phyloP scores from a whole-genome alignment of 2,797 vertebrate genomes.

The Gobionotothen gibberifrons region DNA sequence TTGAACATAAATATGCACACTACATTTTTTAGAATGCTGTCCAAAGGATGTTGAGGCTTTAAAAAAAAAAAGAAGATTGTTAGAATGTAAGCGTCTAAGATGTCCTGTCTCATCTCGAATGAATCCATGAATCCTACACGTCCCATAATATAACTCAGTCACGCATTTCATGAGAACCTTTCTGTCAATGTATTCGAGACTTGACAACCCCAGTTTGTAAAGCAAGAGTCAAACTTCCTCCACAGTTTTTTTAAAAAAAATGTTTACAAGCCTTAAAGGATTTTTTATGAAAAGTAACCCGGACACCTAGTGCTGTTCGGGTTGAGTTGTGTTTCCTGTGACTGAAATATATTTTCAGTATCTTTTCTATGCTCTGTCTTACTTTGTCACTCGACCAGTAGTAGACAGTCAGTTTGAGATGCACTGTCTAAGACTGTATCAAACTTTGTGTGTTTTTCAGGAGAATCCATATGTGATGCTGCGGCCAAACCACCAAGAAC shows the following conservation, averaged over 20 bases:
- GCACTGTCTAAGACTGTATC: not conserved
- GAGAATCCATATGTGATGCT: constrained; percentile 99
- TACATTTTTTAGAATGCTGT: not conserved
- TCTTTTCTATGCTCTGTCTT: not conserved
- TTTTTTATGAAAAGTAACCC: not conserved
- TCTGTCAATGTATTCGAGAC: not conserved
- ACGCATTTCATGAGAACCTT: fast-evolving
- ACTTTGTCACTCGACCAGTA: not conserved
- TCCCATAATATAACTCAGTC: not conserved
- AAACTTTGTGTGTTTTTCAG: constrained; percentile 81
- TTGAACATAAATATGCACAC: constrained; percentile 20
- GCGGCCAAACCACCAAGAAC: constrained; percentile 92
- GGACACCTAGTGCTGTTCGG: not conserved
- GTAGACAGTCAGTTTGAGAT: not conserved
- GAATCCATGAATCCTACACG: not conserved
- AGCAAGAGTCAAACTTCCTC: not conserved
- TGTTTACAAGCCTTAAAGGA: not conserved
- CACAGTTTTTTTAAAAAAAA: not conserved
- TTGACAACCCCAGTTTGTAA: not conserved
- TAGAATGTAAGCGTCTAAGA: not conserved
- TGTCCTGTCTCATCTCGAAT: not conserved
- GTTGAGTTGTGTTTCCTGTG: not conserved
- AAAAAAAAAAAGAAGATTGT: not conserved
- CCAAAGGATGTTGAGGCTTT: not conserved
- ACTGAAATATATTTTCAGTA: not conserved